These are phyloP conservation scores for Kobus ellipsiprymnus DNA, from an alignment of 2,113 vertebrate species.

Conservation along the genomic window DNA sequence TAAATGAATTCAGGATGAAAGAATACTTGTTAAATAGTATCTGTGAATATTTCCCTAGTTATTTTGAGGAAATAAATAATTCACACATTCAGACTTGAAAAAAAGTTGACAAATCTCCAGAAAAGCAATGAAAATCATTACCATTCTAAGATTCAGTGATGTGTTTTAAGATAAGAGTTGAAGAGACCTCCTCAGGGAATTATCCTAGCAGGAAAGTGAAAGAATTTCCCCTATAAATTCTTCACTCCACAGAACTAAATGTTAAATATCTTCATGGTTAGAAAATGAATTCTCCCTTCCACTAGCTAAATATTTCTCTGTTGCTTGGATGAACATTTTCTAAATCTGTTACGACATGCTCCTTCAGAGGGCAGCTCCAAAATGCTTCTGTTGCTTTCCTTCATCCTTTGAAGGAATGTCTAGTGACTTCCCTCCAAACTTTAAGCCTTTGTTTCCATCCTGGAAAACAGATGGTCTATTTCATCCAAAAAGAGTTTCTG, in stretches of 20 bases:
- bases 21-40: constrained; percentile 37
- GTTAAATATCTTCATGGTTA: constrained; percentile 36
- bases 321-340: constrained; percentile 14
- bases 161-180: constrained; percentile 56
- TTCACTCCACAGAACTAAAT: constrained; percentile 17
- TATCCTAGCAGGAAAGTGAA: constrained; percentile 35
- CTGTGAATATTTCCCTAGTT: constrained; percentile 35
- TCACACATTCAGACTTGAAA: constrained; percentile 31
- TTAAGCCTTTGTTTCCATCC: not conserved
- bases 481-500: constrained; percentile 50
- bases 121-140: constrained; percentile 51
- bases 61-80: constrained; percentile 56
- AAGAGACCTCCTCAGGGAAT: constrained; percentile 51
- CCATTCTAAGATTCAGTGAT: constrained; percentile 35
- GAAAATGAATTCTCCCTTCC: constrained; percentile 43
- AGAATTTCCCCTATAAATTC: constrained; percentile 44
- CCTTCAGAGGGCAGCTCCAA: not conserved
- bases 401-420: not conserved
- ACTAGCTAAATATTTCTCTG: constrained; percentile 39
- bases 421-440: not conserved
- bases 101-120: not conserved
- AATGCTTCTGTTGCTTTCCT: not conserved
- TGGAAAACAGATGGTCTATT: constrained; percentile 35
- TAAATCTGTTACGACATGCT: constrained; percentile 13
- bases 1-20: constrained; percentile 31